Evolutionary conservation across 2,113 vertebrate species (phyloP).

Genomic region (Glareola pratincola): DNA sequence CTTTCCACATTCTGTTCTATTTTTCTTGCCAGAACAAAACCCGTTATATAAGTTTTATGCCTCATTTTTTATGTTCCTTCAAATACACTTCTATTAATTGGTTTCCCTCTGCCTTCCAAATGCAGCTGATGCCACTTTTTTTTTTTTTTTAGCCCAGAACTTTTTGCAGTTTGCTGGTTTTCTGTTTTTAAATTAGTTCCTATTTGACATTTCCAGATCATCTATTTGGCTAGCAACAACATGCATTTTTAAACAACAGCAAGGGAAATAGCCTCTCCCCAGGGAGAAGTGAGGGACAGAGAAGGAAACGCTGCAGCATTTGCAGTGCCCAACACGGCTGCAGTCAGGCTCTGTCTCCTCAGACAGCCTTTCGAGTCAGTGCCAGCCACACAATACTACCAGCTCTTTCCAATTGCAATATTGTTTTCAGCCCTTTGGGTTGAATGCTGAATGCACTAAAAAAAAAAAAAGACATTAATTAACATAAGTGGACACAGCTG

Average conservation of each 20-base stretch:
- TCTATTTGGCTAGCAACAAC: background rate
- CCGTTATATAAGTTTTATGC: background rate
- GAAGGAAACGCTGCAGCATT: background rate
- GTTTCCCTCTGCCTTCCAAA: background rate
- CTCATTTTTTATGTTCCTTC: background rate
- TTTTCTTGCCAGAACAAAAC: background rate
- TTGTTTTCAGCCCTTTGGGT: background rate
- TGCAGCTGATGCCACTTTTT: background rate
- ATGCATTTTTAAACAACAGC: background rate
- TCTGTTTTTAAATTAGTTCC: background rate
- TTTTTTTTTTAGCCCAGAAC: background rate
- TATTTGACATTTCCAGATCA: background rate
- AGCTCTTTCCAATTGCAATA: background rate
- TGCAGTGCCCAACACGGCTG: background rate
- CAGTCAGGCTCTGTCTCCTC: background rate
- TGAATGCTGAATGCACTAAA: background rate
- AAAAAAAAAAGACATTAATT: background rate
- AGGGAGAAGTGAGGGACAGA: background rate
- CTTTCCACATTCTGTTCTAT: background rate
- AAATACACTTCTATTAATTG: background rate
- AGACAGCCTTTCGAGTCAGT: background rate
- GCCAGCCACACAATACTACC: background rate
- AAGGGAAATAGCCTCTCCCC: background rate
- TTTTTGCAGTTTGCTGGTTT: background rate
- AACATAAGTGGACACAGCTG: background rate